Percentiles rank a stretch among this genome's conserved stretches.
These are phyloP conservation scores for Streptopelia turtur DNA, from an alignment of 2,797 vertebrate species.

Conservation along the genomic window DNA sequence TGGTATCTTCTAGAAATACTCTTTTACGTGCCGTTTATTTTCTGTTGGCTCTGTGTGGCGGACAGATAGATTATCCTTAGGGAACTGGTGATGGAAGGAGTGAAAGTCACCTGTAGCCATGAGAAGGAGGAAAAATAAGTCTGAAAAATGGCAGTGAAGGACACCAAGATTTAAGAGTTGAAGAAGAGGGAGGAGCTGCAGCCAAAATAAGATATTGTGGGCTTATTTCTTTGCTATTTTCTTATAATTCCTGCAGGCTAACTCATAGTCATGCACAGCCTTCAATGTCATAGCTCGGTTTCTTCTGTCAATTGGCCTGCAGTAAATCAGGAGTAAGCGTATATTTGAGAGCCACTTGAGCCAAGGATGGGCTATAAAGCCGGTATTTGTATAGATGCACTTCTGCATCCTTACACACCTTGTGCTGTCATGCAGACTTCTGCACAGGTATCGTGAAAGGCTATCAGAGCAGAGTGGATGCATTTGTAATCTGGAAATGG, in stretches of 20 bases:
- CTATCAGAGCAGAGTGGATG: not conserved
- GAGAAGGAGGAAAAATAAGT: not conserved
- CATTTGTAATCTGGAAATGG: not conserved
- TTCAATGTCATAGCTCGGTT: not conserved
- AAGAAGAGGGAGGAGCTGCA: not conserved
- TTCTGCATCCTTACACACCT: not conserved
- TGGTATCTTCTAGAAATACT: not conserved
- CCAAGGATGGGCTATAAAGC: not conserved
- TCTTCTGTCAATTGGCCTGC: not conserved
- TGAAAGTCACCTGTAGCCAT: not conserved
- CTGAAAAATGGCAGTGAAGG: not conserved
- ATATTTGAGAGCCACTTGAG: not conserved
- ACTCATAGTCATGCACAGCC: not conserved
- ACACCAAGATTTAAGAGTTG: not conserved
- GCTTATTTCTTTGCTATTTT: not conserved
- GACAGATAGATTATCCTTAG: not conserved
- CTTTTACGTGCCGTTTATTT: not conserved
- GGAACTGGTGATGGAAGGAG: not conserved
- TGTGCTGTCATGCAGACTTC: not conserved
- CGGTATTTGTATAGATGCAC: not conserved
- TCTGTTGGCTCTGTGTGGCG: not conserved
- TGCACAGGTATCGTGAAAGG: not conserved
- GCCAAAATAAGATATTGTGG: not conserved
- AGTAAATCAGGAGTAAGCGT: not conserved
- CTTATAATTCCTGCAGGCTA: not conserved